A percentile compares a stretch with the other conserved stretches of the same genome.
Evolutionary conservation across 2,888 invertebrate genomes (phyloP).

Genomic region (Malthinus seriepunctatus): DNA sequence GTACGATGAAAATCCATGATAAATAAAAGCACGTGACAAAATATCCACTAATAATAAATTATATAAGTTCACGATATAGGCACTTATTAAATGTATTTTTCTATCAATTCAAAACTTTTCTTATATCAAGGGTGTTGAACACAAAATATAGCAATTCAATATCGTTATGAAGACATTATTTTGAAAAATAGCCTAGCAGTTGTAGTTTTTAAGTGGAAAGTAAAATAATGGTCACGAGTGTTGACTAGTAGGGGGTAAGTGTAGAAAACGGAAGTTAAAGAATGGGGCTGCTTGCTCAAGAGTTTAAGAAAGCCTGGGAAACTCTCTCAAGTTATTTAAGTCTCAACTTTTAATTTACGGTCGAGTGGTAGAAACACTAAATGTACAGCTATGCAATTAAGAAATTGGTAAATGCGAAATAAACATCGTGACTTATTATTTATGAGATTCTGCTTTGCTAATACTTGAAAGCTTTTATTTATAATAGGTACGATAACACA

Average conservation of each 20-base stretch:
- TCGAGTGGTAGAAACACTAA: slow-evolving; percentile 41
- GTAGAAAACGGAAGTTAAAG: slow-evolving; percentile 25
- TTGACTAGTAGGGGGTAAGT: slow-evolving; percentile 19
- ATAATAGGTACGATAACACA: no score
- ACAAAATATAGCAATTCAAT: slow-evolving; percentile 28
- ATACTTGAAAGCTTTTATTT: slow-evolving; percentile 5
- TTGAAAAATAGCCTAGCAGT: slow-evolving; percentile 32
- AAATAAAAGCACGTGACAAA: neutral
- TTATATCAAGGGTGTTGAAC: slow-evolving; percentile 16
- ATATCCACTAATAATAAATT: neutral
- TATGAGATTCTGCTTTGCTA: slow-evolving; percentile 18
- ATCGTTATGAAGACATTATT: slow-evolving; percentile 30
- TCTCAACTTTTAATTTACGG: slow-evolving; percentile 46
- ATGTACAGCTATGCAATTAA: slow-evolving; percentile 41
- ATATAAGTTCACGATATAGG: neutral
- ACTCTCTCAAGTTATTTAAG: slow-evolving; percentile 37
- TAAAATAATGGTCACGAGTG: slow-evolving; percentile 30
- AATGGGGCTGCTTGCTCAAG: slow-evolving; percentile 23
- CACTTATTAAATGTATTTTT: neutral
- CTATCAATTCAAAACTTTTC: slow-evolving; percentile 13
- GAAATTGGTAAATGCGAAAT: slow-evolving; percentile 37
- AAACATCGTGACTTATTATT: slow-evolving; percentile 23
- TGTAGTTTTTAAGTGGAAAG: slow-evolving; percentile 33
- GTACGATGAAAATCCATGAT: no score
- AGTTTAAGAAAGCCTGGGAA: slow-evolving; percentile 21